Percentiles rank a stretch among this genome's conserved stretches.
Conservation (phyloP, 2,888 invertebrate species). For the Andrena flavipes region DNA sequence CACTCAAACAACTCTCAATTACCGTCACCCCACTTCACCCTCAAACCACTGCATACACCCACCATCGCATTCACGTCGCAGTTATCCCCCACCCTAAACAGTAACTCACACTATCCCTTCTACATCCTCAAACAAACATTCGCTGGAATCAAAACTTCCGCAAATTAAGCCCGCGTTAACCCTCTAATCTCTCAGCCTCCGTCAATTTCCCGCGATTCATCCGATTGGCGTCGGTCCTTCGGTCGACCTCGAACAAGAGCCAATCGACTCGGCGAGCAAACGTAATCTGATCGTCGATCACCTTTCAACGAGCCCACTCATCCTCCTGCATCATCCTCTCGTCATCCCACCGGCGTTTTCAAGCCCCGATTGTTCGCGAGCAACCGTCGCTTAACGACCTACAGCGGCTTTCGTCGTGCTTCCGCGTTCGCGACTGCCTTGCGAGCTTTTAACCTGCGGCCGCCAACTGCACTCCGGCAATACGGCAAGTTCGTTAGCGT, state of each 20-base stretch:
- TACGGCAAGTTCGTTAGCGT: conserved; percentile 61
- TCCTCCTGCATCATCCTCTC: background rate
- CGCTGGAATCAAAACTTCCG: background rate
- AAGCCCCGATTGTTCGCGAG: conserved; percentile 21
- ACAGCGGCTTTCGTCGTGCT: conserved; percentile 24
- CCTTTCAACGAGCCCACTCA: conserved; percentile 20
- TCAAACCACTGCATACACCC: too few species aligned
- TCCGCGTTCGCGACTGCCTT: conserved; percentile 26
- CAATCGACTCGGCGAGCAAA: conserved; percentile 13
- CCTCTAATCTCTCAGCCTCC: background rate
- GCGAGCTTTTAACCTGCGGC: conserved; percentile 62
- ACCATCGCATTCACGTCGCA: too few species aligned
- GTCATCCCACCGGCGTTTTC: conserved; percentile 9
- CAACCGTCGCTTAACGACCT: conserved; percentile 39
- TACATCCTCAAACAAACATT: background rate
- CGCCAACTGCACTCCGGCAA: conserved; percentile 58
- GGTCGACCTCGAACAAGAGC: conserved; percentile 6
- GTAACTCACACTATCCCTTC: background rate
- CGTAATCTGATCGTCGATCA: conserved; percentile 39
- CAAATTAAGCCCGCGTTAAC: conserved; percentile 3
- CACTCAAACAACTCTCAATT: too few species aligned
- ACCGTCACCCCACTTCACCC: too few species aligned
- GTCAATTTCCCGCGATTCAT: conserved; percentile 3
- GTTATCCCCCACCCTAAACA: too few species aligned
- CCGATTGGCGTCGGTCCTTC: background rate